Evolutionary conservation across 2,888 invertebrate genomes (phyloP).

Genomic region (Syrphus vitripennis): DNA sequence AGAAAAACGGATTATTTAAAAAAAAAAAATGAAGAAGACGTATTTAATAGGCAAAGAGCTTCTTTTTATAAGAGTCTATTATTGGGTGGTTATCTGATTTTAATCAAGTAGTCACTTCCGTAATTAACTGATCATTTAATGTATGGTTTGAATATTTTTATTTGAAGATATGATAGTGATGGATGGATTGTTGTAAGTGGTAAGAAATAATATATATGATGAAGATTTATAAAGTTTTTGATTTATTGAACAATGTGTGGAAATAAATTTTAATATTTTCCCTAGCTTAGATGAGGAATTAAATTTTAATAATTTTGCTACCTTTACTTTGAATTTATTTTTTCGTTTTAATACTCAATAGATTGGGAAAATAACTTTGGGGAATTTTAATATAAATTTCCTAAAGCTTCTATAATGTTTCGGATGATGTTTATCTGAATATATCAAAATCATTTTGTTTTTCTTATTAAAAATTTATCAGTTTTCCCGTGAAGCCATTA

Average conservation of each 20-base stretch:
- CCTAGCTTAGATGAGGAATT: neutral
- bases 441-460: no score
- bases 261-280: neutral
- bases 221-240: neutral
- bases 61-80: constrained; percentile 18
- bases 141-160: neutral
- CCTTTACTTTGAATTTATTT: neutral
- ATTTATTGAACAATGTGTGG: neutral
- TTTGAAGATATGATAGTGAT: neutral
- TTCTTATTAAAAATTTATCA: no score
- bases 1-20: neutral
- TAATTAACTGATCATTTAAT: constrained; percentile 49
- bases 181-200: constrained; percentile 1
- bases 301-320: neutral
- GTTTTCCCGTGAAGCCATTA: no score
- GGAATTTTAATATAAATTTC: no score
- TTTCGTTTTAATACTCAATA: no score
- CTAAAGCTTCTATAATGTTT: no score
- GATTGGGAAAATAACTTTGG: no score
- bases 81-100: constrained; percentile 47
- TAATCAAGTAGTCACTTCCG: constrained; percentile 50
- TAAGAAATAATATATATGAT: neutral
- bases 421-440: no score
- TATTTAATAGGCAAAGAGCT: constrained; percentile 22
- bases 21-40: constrained; percentile 11